Evolutionary conservation across 2,797 vertebrate genomes (phyloP).

Genomic region (Zalophus californianus): DNA sequence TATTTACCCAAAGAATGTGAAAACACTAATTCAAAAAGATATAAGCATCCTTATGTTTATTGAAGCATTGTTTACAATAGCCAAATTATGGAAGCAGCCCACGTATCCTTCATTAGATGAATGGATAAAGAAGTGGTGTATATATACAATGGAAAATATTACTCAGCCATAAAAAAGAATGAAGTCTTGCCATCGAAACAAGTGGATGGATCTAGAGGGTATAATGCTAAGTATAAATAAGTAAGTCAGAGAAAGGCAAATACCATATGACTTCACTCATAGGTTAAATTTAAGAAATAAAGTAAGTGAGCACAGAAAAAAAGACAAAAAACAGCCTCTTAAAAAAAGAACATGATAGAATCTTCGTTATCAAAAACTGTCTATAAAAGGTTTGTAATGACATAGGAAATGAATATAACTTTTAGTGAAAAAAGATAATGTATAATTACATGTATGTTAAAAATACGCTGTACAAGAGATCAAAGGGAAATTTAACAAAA

Average conservation of each 20-base stretch:
- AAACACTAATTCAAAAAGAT: background rate
- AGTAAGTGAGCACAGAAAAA: background rate
- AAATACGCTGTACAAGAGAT: background rate
- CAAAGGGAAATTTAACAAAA: background rate
- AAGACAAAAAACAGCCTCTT: background rate
- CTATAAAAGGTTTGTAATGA: background rate
- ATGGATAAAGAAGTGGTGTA: background rate
- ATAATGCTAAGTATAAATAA: background rate
- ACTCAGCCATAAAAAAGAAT: background rate
- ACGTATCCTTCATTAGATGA: background rate
- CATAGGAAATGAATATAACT: background rate
- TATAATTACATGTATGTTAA: background rate
- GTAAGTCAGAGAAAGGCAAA: background rate
- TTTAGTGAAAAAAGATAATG: no score
- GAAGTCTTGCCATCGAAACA: background rate
- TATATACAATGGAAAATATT: background rate
- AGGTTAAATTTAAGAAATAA: background rate
- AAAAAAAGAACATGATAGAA: background rate
- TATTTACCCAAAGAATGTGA: background rate
- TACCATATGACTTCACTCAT: background rate
- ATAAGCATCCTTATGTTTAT: background rate
- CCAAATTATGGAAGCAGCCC: background rate
- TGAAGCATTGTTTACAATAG: background rate
- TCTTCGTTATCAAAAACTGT: background rate
- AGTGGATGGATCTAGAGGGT: background rate